These are phyloP conservation scores for Spodoptera exigua DNA, from an alignment of 2,888 invertebrate genomes.

Conservation along the genomic window DNA sequence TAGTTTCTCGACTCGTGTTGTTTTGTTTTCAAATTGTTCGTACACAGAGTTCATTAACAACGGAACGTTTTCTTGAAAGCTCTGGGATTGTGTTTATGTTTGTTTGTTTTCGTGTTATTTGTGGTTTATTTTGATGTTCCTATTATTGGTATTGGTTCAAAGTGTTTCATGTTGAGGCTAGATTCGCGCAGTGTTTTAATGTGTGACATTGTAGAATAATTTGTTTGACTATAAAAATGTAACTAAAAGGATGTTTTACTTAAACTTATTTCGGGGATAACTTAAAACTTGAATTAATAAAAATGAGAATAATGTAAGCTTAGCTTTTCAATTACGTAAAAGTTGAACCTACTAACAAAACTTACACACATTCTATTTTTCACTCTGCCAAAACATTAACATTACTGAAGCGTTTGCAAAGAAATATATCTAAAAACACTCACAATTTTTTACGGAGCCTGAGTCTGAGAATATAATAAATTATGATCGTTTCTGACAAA, in stretches of 20 bases:
- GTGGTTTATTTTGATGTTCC: slow-evolving; percentile 25
- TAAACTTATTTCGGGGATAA: no score
- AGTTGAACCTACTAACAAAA: background rate
- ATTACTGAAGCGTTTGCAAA: background rate
- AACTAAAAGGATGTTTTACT: no score
- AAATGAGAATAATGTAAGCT: no score
- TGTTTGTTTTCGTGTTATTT: slow-evolving; percentile 36
- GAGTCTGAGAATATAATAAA: slow-evolving; percentile 40
- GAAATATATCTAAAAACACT: slow-evolving; percentile 24
- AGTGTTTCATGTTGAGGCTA: background rate
- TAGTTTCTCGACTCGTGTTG: slow-evolving; percentile 35
- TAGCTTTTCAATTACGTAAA: no score
- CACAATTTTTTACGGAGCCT: slow-evolving; percentile 31
- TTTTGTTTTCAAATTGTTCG: slow-evolving; percentile 63
- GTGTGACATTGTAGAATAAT: no score
- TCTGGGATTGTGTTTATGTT: slow-evolving; percentile 29
- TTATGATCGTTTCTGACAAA: slow-evolving; percentile 43
- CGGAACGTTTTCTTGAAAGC: slow-evolving; percentile 51
- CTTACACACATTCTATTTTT: background rate
- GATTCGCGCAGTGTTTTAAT: background rate
- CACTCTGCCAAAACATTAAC: background rate
- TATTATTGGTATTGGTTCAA: slow-evolving; percentile 22
- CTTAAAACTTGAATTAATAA: no score
- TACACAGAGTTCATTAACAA: slow-evolving; percentile 56
- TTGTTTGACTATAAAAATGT: background rate